These are phyloP conservation scores for Sebastes paucispinis DNA, from an alignment of 2,797 vertebrate genomes.

Conservation along the genomic window DNA sequence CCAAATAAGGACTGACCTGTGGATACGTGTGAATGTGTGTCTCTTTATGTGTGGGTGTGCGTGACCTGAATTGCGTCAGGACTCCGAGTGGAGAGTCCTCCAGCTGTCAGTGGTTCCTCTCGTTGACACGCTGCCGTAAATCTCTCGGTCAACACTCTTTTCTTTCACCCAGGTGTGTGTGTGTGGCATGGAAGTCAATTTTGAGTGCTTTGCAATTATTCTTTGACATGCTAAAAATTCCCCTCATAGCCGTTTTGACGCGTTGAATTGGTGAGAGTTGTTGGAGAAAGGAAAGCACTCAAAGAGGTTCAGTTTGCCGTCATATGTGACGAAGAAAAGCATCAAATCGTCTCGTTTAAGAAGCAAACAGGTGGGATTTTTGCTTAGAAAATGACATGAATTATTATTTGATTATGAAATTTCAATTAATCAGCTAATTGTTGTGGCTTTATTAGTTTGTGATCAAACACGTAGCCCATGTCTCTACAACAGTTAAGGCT, in stretches of 20 bases:
- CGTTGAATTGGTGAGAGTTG: neutral
- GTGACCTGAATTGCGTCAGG: slow-evolving; percentile 29
- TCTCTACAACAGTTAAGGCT: neutral
- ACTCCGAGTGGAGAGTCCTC: slow-evolving; percentile 26
- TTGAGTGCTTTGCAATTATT: neutral
- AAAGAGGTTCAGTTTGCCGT: neutral
- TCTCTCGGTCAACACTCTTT: neutral
- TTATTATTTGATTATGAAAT: neutral
- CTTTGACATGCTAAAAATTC: neutral
- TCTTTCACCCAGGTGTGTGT: slow-evolving; percentile 26
- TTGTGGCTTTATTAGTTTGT: neutral
- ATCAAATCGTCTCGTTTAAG: no score
- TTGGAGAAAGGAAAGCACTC: no score
- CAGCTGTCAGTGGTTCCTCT: slow-evolving; percentile 53
- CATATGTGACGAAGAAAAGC: neutral
- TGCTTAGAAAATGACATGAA: neutral
- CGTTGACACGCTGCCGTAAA: slow-evolving; percentile 39
- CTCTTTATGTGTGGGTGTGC: neutral
- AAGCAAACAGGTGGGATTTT: neutral
- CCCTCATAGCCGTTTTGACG: neutral
- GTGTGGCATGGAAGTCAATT: neutral
- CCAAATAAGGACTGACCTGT: slow-evolving; percentile 5
- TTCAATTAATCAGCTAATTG: neutral
- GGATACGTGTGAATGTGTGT: neutral
- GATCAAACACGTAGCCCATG: neutral